Evolutionary conservation across 2,888 invertebrate species (phyloP).

Genomic region (Eupithecia subumbrata): DNA sequence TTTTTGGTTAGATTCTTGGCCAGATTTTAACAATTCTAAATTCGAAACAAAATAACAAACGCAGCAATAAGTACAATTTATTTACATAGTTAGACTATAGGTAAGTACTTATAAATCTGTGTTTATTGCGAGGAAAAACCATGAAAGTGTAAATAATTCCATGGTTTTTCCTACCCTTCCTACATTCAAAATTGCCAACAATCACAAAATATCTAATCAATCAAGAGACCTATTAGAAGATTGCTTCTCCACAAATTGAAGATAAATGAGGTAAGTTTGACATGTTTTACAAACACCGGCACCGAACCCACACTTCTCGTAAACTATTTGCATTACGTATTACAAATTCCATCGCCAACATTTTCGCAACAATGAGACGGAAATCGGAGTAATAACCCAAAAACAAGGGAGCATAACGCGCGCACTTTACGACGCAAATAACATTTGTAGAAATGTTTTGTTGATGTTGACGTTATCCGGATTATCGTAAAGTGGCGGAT

Average conservation of each 20-base stretch:
- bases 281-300: slow-evolving; percentile 10
- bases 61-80: not conserved
- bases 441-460: slow-evolving; percentile 51
- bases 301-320: slow-evolving; percentile 2
- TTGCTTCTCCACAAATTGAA: not conserved
- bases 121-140: too few relatives aligned
- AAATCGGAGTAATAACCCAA: slow-evolving; percentile 36
- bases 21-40: not conserved
- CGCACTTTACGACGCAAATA: slow-evolving; percentile 35
- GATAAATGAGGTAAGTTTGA: not conserved
- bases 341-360: slow-evolving; percentile 13
- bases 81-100: too few relatives aligned
- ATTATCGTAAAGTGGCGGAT: slow-evolving; percentile 47
- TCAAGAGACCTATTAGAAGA: not conserved
- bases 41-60: not conserved
- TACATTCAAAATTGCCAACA: not conserved
- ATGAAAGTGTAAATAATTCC: too few relatives aligned
- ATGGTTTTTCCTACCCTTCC: too few relatives aligned
- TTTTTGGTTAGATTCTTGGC: not conserved
- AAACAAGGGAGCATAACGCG: slow-evolving; percentile 32
- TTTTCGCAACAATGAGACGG: slow-evolving; percentile 33
- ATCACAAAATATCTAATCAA: not conserved
- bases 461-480: slow-evolving; percentile 57
- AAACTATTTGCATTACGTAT: slow-evolving; percentile 24
- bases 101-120: too few relatives aligned